Percentiles rank a stretch among this genome's conserved stretches.
Evolutionary conservation across 2,113 vertebrate species (phyloP).

Genomic region (Sclerurus mexicanus): DNA sequence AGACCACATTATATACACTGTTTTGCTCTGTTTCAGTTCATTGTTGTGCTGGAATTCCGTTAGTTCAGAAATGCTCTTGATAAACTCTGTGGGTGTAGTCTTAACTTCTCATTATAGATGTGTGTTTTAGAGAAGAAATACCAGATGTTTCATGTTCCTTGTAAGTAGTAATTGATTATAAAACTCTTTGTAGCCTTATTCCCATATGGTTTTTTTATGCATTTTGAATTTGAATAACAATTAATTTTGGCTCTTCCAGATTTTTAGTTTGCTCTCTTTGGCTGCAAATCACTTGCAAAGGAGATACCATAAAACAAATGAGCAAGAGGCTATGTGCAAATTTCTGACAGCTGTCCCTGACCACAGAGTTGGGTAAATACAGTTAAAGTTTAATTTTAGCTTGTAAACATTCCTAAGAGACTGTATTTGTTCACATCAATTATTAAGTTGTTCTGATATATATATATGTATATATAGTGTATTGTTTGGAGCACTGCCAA

Average conservation of each 20-base stretch:
- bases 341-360: slow-evolving; percentile 68
- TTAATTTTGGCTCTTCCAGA: slow-evolving; percentile 58
- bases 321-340: slow-evolving; percentile 73
- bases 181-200: background rate
- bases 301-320: slow-evolving; percentile 45
- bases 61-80: background rate
- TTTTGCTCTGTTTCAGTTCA: background rate
- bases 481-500: background rate
- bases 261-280: slow-evolving; percentile 78
- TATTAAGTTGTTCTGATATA: background rate
- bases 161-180: background rate
- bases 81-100: background rate
- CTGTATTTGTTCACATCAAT: background rate
- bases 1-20: accelerated
- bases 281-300: slow-evolving; percentile 63
- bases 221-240: background rate
- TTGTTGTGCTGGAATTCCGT: background rate
- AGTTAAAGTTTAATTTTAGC: slow-evolving; percentile 3
- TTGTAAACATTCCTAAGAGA: background rate
- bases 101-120: background rate
- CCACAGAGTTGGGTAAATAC: slow-evolving; percentile 75
- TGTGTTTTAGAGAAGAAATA: background rate
- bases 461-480: background rate
- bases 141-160: background rate
- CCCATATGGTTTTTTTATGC: background rate